A percentile compares a stretch with the other conserved stretches of the same genome.
phyloP scores from a whole-genome alignment of 2,888 invertebrate genomes.

The Sthenelais limicola region DNA sequence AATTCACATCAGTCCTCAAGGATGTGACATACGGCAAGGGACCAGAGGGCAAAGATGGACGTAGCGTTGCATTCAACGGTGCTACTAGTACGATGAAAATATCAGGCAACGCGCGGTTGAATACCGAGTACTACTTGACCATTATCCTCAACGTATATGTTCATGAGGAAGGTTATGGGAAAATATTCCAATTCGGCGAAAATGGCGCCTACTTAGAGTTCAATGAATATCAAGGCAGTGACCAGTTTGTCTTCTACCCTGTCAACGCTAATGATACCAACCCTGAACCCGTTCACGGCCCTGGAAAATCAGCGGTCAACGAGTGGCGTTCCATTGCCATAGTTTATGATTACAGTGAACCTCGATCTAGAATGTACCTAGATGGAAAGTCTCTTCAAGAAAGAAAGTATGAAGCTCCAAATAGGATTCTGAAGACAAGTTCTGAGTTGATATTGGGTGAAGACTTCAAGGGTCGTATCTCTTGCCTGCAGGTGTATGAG shows the following conservation, averaged over 20 bases:
- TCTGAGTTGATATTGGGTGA: not conserved
- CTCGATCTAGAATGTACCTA: slow-evolving; percentile 33
- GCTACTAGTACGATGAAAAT: slow-evolving; percentile 7
- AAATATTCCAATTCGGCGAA: slow-evolving; percentile 2
- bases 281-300: not conserved
- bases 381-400: not conserved
- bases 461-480: slow-evolving; percentile 37
- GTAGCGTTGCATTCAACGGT: slow-evolving; percentile 29
- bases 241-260: slow-evolving; percentile 26
- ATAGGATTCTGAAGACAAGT: not conserved
- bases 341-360: slow-evolving; percentile 39
- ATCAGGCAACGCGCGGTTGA: not conserved
- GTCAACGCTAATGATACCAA: not conserved
- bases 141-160: slow-evolving; percentile 35
- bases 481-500: slow-evolving; percentile 45
- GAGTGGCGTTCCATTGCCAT: slow-evolving; percentile 37
- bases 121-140: slow-evolving; percentile 36
- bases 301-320: not conserved
- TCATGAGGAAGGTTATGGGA: slow-evolving; percentile 1
- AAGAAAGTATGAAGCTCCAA: not conserved
- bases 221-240: not conserved
- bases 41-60: slow-evolving; percentile 16
- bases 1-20: not conserved
- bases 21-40: slow-evolving; percentile 19
- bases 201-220: not conserved